Percentiles rank a stretch among this genome's conserved stretches.
Evolutionary conservation across 2,113 vertebrate genomes (phyloP).

Genomic region (Cathartes aura): DNA sequence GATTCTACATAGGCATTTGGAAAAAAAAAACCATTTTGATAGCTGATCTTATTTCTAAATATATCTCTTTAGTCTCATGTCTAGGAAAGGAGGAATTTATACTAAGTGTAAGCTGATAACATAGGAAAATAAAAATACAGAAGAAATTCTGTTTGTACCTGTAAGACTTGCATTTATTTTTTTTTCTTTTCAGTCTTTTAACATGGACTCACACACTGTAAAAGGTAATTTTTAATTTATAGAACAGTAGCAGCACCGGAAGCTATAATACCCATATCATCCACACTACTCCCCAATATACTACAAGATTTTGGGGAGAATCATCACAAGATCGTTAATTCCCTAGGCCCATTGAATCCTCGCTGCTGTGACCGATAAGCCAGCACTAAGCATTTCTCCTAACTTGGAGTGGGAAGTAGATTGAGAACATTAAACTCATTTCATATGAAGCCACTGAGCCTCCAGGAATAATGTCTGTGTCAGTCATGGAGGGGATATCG

Average conservation of each 20-base stretch:
- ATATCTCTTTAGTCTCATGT: slow-evolving; percentile 40
- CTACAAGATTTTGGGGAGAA: neutral
- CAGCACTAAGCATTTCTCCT: neutral
- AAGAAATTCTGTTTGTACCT: neutral
- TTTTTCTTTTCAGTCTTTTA: neutral
- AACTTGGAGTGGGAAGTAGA: neutral
- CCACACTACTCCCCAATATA: neutral
- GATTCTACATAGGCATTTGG: neutral
- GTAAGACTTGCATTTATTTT: neutral
- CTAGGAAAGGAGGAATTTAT: slow-evolving; percentile 33
- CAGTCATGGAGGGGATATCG: neutral
- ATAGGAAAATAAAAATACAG: slow-evolving; percentile 30
- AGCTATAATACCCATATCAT: neutral
- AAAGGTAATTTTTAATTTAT: neutral
- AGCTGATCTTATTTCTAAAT: slow-evolving; percentile 55
- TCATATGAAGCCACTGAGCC: neutral
- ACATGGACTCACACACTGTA: neutral
- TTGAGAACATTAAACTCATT: neutral
- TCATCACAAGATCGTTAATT: accelerated
- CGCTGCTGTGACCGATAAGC: neutral
- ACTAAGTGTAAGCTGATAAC: neutral
- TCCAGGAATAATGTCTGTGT: neutral
- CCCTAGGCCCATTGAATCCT: neutral
- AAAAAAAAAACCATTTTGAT: neutral
- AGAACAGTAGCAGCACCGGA: neutral